phyloP scores from a whole-genome alignment of 2,797 vertebrate species.

The Anas bahamensis region DNA sequence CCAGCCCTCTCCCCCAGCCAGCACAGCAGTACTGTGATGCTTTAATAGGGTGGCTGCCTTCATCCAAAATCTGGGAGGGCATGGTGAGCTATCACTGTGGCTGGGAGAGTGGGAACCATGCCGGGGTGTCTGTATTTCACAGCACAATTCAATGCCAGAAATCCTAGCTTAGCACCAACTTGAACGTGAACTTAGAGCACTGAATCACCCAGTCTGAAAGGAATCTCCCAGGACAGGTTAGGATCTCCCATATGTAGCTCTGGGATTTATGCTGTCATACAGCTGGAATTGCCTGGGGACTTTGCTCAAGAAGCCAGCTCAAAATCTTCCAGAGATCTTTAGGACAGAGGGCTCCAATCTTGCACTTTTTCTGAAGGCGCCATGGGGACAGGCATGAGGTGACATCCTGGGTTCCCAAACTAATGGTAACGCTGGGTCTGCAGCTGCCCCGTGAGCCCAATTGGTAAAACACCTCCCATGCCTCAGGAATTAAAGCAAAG shows the following conservation, averaged over 20 bases:
- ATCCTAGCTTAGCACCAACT: neutral
- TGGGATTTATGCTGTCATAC: neutral
- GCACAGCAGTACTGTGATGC: neutral
- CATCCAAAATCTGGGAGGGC: neutral
- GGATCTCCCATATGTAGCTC: accelerated
- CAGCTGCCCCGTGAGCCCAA: neutral
- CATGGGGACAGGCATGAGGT: too few species aligned
- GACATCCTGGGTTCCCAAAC: neutral
- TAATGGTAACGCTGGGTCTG: too few species aligned
- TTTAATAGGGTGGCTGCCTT: neutral
- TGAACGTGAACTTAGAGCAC: neutral
- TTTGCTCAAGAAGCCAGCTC: neutral
- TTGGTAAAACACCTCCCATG: neutral
- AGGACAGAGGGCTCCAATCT: neutral
- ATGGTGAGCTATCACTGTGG: neutral
- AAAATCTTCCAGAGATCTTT: neutral
- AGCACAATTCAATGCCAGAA: neutral
- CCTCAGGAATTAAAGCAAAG: neutral
- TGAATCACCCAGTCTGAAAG: neutral
- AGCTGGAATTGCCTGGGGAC: neutral
- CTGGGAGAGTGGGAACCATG: neutral
- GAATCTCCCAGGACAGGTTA: neutral
- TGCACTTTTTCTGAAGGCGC: neutral
- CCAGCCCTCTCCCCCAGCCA: neutral
- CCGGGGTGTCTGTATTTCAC: neutral